These are phyloP conservation scores for Etheostoma nigrum DNA, from an alignment of 2,797 vertebrate species.

Conservation along the genomic window DNA sequence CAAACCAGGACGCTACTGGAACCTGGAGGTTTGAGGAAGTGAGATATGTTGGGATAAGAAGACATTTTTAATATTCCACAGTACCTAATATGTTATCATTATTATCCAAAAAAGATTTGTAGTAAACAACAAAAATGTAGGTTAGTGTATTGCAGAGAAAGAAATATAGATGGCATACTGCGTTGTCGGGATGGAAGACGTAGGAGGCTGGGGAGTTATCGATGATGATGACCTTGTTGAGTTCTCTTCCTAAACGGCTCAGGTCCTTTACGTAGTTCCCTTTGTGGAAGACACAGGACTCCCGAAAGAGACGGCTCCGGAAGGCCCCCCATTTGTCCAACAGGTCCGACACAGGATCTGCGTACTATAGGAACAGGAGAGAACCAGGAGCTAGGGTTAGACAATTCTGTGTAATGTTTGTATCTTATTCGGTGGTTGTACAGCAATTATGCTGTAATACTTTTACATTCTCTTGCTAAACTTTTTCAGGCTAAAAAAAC, in stretches of 20 bases:
- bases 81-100: too few relatives aligned
- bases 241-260: constrained; percentile 94
- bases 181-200: constrained; percentile 97
- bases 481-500: too few relatives aligned
- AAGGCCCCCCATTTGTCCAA: constrained; percentile 97
- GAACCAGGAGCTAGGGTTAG: not conserved
- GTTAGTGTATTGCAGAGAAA: constrained; percentile 1
- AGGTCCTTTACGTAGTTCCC: constrained; percentile 99
- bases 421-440: not conserved
- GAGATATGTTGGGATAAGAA: not conserved
- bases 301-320: constrained; percentile 94
- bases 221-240: constrained; percentile 94
- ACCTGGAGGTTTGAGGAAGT: constrained; percentile 81
- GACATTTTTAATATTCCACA: not conserved
- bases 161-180: constrained; percentile 82
- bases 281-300: constrained; percentile 96
- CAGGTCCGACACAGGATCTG: constrained; percentile 95
- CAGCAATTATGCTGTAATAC: not conserved
- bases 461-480: too few relatives aligned
- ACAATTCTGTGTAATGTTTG: not conserved
- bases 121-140: not conserved
- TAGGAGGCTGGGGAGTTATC: constrained; percentile 99
- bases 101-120: not conserved
- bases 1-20: constrained; percentile 96
- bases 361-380: constrained; percentile 84